Conservation (phyloP, 2,888 invertebrate species). For the Athalia circularis region DNA sequence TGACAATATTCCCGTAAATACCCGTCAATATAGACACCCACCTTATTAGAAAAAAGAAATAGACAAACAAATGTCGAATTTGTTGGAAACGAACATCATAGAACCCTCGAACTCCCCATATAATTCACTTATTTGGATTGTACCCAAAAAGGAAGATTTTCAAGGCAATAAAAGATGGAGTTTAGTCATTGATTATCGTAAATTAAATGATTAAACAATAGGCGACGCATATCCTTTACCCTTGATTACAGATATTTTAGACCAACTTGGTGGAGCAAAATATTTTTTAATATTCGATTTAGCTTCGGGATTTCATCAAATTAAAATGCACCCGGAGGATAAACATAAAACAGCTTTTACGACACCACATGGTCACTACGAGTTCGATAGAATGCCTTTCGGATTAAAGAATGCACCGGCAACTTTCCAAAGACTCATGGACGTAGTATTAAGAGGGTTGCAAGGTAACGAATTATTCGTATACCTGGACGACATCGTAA, state of each 20-base stretch:
- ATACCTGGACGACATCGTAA: constrained; percentile 8
- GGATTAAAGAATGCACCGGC: constrained; percentile 15
- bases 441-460: background rate
- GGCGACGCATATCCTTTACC: background rate
- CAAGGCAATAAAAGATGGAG: background rate
- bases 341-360: background rate
- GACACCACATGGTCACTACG: constrained; percentile 1
- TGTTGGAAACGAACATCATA: background rate
- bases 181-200: background rate
- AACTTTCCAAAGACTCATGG: constrained; percentile 2
- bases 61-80: background rate
- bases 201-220: background rate
- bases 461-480: constrained; percentile 8
- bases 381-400: constrained; percentile 10
- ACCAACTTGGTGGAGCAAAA: constrained; percentile 7
- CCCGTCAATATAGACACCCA: constrained; percentile 9
- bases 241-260: background rate
- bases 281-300: constrained; percentile 12
- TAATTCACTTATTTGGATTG: constrained; percentile 4
- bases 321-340: background rate
- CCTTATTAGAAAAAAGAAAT: constrained; percentile 15
- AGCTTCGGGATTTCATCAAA: constrained; percentile 14
- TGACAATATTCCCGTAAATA: background rate
- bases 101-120: background rate
- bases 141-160: background rate